A percentile compares a stretch with the other conserved stretches of the same genome.
phyloP scores from a whole-genome alignment of 2,113 vertebrate species.

The Serilophus lunatus region DNA sequence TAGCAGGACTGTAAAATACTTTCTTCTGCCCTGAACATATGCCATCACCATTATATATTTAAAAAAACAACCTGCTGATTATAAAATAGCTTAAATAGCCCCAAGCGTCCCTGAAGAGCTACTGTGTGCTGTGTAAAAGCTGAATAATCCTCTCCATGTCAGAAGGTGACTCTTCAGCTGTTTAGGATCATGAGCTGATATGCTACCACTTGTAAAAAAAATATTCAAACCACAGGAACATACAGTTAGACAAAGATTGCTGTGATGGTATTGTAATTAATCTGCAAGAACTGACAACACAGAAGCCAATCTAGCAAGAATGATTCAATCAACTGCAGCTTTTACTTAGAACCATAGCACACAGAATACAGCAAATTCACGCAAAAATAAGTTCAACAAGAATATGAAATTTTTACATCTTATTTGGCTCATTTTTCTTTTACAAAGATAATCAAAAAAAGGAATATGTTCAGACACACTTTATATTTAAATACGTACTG shows the following conservation, averaged over 20 bases:
- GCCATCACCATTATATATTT: constrained; percentile 14
- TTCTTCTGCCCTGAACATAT: background rate
- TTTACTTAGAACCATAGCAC: constrained; percentile 57
- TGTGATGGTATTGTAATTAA: constrained; percentile 54
- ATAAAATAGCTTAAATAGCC: constrained; percentile 66
- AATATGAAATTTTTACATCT: constrained; percentile 50
- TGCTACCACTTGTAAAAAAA: constrained; percentile 76
- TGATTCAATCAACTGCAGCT: constrained; percentile 34
- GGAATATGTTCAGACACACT: background rate
- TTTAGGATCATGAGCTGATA: constrained; percentile 81
- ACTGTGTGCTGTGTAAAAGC: constrained; percentile 77
- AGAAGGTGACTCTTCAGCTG: constrained; percentile 90
- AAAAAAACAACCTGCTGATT: constrained; percentile 18
- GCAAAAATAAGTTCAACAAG: constrained; percentile 13
- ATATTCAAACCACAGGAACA: constrained; percentile 63
- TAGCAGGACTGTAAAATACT: background rate
- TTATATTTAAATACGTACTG: background rate
- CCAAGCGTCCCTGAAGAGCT: constrained; percentile 72
- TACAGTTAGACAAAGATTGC: constrained; percentile 61
- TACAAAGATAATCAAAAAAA: constrained; percentile 12
- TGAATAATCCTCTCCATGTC: constrained; percentile 82
- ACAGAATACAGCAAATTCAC: constrained; percentile 51
- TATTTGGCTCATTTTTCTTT: constrained; percentile 73
- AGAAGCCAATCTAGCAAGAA: constrained; percentile 51
- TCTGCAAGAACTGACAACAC: constrained; percentile 48